Evolutionary conservation across 2,888 invertebrate genomes (phyloP), one percentile per base, ranked within the genome.

Genomic region (Julus scanicus): DNA sequence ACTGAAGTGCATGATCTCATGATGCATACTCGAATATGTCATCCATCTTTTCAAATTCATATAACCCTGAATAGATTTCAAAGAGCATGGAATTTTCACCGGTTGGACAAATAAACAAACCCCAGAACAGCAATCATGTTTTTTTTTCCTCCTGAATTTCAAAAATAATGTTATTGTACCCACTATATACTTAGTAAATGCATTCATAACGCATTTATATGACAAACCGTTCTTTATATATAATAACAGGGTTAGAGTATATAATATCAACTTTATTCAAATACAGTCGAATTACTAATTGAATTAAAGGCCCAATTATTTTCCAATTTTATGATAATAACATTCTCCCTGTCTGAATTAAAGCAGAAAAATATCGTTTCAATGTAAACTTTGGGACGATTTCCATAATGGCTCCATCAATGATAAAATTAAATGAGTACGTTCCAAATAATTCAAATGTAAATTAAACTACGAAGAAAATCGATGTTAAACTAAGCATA

Each of bases 51-150:
- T 63, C 63, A 63, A 63, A 63, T n/a, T n/a, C 63, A 63, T 63
- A 63, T 63, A 63, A 63, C 63, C n/a, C 63, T 63, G 63, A 63
- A 63, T 63, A 63, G 63, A 63, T 63, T 63, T 63, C 63, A 17
- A 63, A 63, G 63, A 3, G 8, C 63, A 63, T 63, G 63, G 17
- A 63, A 1, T 29, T 63, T 63, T 63, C 63, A 63, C n/a, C 63
- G 63, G 17, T 63, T 63, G 63, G 63, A 63, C 63, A 63, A 63
- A 63, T 63, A 63, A 63, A 17, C 63, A 63, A 63, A n/a, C 63
- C 17, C n/a, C n/a, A 63, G 17, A 63, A 63, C 63, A 63, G 63
- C 63, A 63, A 63, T 63, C 63, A 63, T n/a, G 17, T n/a, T 63
- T 63, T n/a, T 63, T 63, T 63, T 63, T 63, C 29, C 29, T 29